Evolutionary conservation across 2,888 invertebrate species (phyloP).

Genomic region (Tenthredo mesomela): DNA sequence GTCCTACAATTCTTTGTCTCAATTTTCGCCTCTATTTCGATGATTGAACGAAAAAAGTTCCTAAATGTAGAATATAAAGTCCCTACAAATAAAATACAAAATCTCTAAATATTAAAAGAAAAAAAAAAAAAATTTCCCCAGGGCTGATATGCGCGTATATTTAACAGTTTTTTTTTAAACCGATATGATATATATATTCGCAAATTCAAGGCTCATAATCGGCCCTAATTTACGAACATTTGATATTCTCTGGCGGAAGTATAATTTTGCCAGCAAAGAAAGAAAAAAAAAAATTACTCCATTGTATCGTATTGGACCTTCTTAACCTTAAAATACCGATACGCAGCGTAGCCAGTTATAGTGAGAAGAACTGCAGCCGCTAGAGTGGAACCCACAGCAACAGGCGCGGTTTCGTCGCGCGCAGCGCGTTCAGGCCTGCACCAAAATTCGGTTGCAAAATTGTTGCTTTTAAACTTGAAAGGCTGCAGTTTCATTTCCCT

Average conservation of each 20-base stretch:
- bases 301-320: slow-evolving; percentile 95
- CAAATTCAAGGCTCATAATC: not conserved
- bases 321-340: slow-evolving; percentile 92
- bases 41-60: not conserved
- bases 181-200: not conserved
- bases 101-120: not conserved
- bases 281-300: slow-evolving; percentile 82
- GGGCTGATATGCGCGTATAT: not conserved
- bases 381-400: slow-evolving; percentile 90
- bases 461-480: slow-evolving; percentile 91
- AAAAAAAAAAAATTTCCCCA: not conserved
- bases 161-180: not conserved
- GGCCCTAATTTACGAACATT: not conserved
- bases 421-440: slow-evolving; percentile 81
- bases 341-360: slow-evolving; percentile 91
- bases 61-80: not conserved
- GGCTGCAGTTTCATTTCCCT: slow-evolving; percentile 87
- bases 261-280: not conserved
- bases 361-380: slow-evolving; percentile 91
- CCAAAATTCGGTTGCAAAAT: slow-evolving; percentile 85
- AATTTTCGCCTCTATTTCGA: not conserved
- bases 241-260: not conserved
- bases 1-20: not conserved
- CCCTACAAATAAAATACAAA: not conserved
- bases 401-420: slow-evolving; percentile 91